Conservation (phyloP, 2,888 invertebrate species). For the Cryptosula pallasiana region DNA sequence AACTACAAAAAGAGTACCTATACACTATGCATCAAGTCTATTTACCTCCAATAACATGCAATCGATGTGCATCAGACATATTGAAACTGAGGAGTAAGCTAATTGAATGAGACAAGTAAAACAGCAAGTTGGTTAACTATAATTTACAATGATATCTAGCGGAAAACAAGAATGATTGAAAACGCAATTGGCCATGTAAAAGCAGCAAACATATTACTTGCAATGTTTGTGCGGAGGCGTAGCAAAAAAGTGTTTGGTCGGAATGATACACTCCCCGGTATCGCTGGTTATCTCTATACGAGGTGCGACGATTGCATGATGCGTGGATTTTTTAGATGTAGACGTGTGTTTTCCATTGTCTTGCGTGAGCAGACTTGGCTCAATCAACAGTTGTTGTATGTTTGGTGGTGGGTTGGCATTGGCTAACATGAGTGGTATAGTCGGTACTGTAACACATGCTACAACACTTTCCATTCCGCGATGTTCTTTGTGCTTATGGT, state of each 20-base stretch:
- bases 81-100: too few relatives aligned
- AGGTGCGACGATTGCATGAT: background rate
- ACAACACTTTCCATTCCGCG: background rate
- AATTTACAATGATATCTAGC: too few relatives aligned
- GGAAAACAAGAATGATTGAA: too few relatives aligned
- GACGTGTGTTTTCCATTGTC: too few relatives aligned
- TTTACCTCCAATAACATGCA: too few relatives aligned
- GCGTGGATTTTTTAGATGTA: background rate
- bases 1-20: too few relatives aligned
- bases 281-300: slow-evolving; percentile 4
- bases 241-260: background rate
- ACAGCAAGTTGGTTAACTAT: too few relatives aligned
- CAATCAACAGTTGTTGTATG: background rate
- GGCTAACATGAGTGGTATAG: background rate
- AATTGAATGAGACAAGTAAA: too few relatives aligned
- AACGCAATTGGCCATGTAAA: too few relatives aligned
- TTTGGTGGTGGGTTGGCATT: background rate
- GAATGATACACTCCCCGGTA: background rate
- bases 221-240: background rate
- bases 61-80: too few relatives aligned
- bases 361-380: too few relatives aligned
- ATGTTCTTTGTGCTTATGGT: background rate
- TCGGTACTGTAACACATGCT: background rate
- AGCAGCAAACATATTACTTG: background rate
- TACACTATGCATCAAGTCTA: too few relatives aligned